These are phyloP conservation scores for Tuberolachnus salignus DNA, from an alignment of 2,888 invertebrate genomes.

Conservation along the genomic window DNA sequence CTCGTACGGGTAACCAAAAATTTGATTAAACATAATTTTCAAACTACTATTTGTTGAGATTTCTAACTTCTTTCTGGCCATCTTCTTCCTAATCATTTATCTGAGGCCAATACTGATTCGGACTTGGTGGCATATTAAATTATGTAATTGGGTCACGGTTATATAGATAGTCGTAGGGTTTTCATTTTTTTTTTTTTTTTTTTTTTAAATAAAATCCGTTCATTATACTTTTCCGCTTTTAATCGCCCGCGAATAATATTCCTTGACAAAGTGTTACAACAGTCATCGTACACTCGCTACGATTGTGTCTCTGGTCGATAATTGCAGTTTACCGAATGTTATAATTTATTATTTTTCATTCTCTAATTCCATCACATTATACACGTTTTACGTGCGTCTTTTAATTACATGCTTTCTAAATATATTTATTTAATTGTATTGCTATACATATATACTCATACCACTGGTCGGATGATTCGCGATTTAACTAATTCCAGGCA, in stretches of 20 bases:
- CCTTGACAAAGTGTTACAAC: constrained; percentile 7
- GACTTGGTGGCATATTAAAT: too few relatives aligned
- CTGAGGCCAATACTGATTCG: too few relatives aligned
- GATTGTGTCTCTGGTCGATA: not conserved
- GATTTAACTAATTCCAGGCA: constrained; percentile 4
- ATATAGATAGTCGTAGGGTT: too few relatives aligned
- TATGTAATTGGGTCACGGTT: too few relatives aligned
- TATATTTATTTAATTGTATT: not conserved
- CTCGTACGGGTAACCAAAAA: too few relatives aligned
- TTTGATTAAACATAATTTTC: too few relatives aligned
- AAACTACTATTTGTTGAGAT: too few relatives aligned
- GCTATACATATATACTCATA: not conserved
- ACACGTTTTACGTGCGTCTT: not conserved
- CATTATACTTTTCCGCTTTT: constrained; percentile 16
- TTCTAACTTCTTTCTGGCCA: too few relatives aligned
- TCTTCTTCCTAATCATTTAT: too few relatives aligned
- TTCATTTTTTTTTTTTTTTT: too few relatives aligned
- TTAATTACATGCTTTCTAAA: constrained; percentile 29
- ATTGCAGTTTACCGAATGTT: not conserved
- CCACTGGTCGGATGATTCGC: not conserved
- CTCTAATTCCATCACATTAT: not conserved
- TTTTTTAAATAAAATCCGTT: constrained; percentile 25
- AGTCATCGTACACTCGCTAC: not conserved
- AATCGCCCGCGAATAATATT: not conserved
- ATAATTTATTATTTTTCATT: not conserved